These are phyloP conservation scores for Himalopsyche japonica DNA, from an alignment of 2,888 invertebrate genomes.

Conservation along the genomic window DNA sequence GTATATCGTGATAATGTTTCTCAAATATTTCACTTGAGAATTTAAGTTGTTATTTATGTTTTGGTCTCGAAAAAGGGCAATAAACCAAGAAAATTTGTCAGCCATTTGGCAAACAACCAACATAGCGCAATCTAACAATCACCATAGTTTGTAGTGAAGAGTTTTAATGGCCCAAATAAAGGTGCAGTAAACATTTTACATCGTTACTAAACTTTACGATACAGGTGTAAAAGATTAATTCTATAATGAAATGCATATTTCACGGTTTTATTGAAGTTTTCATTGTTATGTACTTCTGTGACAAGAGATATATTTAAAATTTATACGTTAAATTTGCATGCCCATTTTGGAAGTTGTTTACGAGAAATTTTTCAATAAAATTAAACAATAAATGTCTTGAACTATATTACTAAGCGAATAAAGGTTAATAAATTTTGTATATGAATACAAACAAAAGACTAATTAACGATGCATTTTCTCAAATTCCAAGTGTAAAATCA, in stretches of 20 bases:
- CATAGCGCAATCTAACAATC: not conserved
- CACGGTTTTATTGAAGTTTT: conserved; percentile 6
- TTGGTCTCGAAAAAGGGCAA: not conserved
- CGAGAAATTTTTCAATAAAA: no score
- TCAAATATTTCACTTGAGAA: no score
- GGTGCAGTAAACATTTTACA: not conserved
- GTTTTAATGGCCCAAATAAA: not conserved
- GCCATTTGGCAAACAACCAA: not conserved
- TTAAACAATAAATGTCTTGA: no score
- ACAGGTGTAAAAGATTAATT: conserved; percentile 13
- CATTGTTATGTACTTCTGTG: not conserved
- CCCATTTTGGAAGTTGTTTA: not conserved
- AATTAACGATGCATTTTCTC: no score
- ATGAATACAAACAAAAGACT: no score
- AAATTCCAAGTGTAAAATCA: no score
- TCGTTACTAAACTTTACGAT: conserved; percentile 6
- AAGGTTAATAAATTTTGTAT: no score
- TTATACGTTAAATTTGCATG: not conserved
- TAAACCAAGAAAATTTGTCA: not conserved
- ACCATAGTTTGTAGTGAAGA: conserved; percentile 8
- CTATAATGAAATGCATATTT: conserved; percentile 12
- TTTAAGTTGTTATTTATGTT: not conserved
- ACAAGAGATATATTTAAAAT: not conserved
- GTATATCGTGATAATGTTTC: no score
- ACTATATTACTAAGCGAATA: no score